phyloP scores from a whole-genome alignment of 2,888 invertebrate species.

The Limnephilus marmoratus region DNA sequence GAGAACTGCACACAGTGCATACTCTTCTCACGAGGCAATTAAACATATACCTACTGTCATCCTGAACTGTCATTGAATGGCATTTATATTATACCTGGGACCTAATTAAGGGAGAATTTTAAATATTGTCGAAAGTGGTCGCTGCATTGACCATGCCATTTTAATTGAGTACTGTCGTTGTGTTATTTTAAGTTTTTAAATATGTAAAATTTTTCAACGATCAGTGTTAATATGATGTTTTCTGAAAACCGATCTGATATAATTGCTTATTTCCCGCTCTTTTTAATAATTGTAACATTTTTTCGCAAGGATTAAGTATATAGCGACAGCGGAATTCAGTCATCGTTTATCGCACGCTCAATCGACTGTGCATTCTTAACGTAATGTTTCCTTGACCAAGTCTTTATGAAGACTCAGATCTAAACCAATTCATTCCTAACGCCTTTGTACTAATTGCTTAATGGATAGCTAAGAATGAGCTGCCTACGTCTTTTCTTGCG shows the following conservation, averaged over 20 bases:
- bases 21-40: slow-evolving; percentile 38
- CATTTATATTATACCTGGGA: neutral
- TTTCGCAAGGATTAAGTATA: neutral
- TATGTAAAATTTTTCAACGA: neutral
- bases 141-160: neutral
- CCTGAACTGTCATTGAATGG: slow-evolving; percentile 21
- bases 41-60: slow-evolving; percentile 26
- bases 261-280: neutral
- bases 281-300: neutral
- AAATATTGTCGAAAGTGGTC: neutral
- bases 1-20: slow-evolving; percentile 8
- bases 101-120: neutral
- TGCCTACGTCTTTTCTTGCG: neutral
- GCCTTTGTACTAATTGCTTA: neutral
- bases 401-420: neutral
- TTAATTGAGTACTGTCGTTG: neutral
- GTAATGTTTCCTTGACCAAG: neutral
- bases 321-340: neutral
- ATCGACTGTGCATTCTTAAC: neutral
- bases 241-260: neutral
- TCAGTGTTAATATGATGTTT: neutral
- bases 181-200: neutral
- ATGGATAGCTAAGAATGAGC: neutral
- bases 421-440: neutral
- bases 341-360: neutral